Conservation (phyloP, 2,113 vertebrate species). For the Puffinus mauretanicus region DNA sequence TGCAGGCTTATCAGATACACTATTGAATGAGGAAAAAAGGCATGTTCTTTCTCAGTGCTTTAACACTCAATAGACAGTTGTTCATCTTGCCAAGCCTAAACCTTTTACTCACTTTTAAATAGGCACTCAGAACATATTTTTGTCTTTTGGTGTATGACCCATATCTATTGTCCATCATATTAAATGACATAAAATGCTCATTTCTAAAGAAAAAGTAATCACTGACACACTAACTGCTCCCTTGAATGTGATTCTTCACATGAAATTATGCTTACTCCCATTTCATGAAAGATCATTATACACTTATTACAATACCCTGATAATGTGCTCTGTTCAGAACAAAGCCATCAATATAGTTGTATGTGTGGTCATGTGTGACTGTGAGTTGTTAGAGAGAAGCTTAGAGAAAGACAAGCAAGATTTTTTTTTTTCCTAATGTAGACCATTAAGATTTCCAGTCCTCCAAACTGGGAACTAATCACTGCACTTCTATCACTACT, state of each 20-base stretch:
- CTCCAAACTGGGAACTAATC: neutral
- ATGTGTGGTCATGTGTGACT: neutral
- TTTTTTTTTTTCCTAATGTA: neutral
- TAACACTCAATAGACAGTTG: neutral
- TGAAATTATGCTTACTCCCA: neutral
- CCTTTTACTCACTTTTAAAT: conserved; percentile 29
- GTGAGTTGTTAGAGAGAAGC: neutral
- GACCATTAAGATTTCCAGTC: neutral
- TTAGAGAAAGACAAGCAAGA: neutral
- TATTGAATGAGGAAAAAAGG: neutral
- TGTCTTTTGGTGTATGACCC: neutral
- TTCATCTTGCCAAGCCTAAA: neutral
- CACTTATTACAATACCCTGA: neutral
- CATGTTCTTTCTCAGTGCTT: neutral
- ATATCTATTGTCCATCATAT: neutral
- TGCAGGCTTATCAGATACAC: neutral
- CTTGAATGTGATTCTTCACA: neutral
- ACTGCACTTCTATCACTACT: neutral
- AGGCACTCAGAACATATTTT: neutral
- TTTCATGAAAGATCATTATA: conserved; percentile 9
- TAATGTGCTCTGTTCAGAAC: neutral
- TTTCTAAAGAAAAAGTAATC: conserved; percentile 44
- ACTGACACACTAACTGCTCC: neutral
- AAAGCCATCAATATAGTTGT: neutral
- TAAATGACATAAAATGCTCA: neutral